A percentile compares a stretch with the other conserved stretches of the same genome.
Conservation (phyloP, 2,888 invertebrate species). For the Nemapogon koenigi region DNA sequence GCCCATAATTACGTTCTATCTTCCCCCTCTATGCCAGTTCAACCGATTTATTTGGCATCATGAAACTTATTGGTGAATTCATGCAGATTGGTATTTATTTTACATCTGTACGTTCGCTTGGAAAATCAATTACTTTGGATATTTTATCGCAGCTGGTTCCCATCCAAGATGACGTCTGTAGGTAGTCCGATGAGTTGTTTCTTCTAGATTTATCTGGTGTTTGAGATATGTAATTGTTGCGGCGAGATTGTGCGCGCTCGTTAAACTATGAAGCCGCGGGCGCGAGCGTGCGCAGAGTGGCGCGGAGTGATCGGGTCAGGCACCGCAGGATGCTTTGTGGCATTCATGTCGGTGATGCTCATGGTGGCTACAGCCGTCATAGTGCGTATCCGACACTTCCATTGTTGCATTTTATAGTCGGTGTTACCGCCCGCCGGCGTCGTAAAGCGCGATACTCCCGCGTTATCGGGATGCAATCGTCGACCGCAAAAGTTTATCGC, state of each 20-base stretch:
- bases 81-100: too few relatives aligned
- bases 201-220: background rate
- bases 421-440: conserved; percentile 56
- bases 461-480: conserved; percentile 47
- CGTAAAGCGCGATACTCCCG: conserved; percentile 53
- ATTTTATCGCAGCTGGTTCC: too few relatives aligned
- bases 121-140: too few relatives aligned
- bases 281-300: too few relatives aligned
- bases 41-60: too few relatives aligned
- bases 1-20: conserved; percentile 38
- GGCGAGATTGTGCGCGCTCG: conserved; percentile 4
- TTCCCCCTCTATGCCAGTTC: too few relatives aligned
- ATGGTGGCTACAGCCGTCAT: conserved; percentile 47
- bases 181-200: too few relatives aligned
- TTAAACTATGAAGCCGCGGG: conserved; percentile 7
- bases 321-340: conserved; percentile 63
- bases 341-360: conserved; percentile 55
- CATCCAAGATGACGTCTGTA: too few relatives aligned
- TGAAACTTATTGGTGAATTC: too few relatives aligned
- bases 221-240: conserved; percentile 6
- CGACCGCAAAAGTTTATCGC: conserved; percentile 54
- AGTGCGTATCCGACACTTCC: conserved; percentile 52
- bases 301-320: too few relatives aligned
- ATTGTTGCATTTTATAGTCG: conserved; percentile 62
- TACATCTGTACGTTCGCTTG: too few relatives aligned